Evolutionary conservation across 1,140 invertebrate genomes (phyloP), one percentile per base, ranked within the genome.

Genomic region (Heliothis subflexa): DNA sequence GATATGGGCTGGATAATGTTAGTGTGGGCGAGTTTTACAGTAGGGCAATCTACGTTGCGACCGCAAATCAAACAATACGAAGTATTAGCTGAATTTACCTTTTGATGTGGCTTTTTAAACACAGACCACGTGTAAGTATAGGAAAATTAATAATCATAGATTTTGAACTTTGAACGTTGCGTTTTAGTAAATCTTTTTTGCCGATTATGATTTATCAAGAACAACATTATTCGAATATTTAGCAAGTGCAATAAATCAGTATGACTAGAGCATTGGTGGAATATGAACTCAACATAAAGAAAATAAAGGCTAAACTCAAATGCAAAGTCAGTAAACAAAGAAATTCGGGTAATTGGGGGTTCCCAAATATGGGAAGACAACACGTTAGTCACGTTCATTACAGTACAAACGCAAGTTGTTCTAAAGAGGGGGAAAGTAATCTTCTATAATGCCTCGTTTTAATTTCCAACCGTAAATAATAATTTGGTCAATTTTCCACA

Each of bases 401-500:
- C 50, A 45, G 40, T 25, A 64, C 73, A 75, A 62, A 75, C 73
- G 59, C 79, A 75, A 86, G 68, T 85, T 88, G 81, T 85, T 83
- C 16, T 62, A 83, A 87, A 84, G 83, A 86, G 89, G 86, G 88
- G 85, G 80, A 87, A 89, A 85, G 88, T 86, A 90, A 89, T 91
- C 86, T 91, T 85, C 88, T 79, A 86, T 90, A 91, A 91, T 89
- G 79, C 85, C 83, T 85, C 81, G 85, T 91, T 92, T 93, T 92
- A 94, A 94, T 94, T 93, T 91, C 81, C 74, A 90, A 81, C 88
- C 90, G 88, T 93, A 94, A 94, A 94, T 94, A 93, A 94, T 91
- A 91, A 93, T 94, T 94, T 94, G 89, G 91, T 93, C 90, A 92
- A 94, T 92, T 92, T 91, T 89, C 91, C 87, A 91, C 88, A 92